Evolutionary conservation across 2,888 invertebrate genomes (phyloP), one percentile per base, ranked within the genome.

Genomic region (Chymomyza amoena): DNA sequence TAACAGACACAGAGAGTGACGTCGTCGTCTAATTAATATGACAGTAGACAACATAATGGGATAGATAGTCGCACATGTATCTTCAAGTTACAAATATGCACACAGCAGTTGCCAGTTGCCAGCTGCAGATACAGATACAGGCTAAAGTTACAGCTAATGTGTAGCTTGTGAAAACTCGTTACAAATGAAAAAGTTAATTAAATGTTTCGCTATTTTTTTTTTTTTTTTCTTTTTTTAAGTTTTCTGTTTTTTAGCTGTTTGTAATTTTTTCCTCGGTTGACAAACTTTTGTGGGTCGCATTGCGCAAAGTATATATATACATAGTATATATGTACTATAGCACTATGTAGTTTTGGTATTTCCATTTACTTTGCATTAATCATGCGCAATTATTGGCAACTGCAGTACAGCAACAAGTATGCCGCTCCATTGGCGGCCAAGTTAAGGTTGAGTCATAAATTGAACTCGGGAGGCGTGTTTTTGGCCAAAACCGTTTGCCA

Each of bases 81-180:
- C 39, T 45, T 45, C 13, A 45, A 45, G 39, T 45, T 45, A 45
- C 39, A 45, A 45, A 45, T 45, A 36, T 36, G 7, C 36, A 36
- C 36, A 13, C 39, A 45, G 13, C 39, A 45, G 39, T 45, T 45
- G n/a, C n/a, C n/a, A n/a, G n/a, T n/a, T n/a, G n/a, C n/a, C n/a
- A n/a, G n/a, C n/a, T n/a, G 39, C 39, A 45, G 39, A 45, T 45
- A 45, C 13, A 32, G 1, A 32, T 32, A 9, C 32, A 32, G 39
- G 10, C 39, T 45, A 13, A 45, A 45, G 39, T 13, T 45, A 45
- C 20, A 54, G 16, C 54, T 54, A 18, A 54, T 78, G 61, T 68
- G 78, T 56, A 28, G 71, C 70, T 86, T 86, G 80, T 56, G 81
- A 76, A 86, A 74, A 18, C 28, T 15, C 5, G 20, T 18, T 18